Conservation (phyloP, 2,113 vertebrate genomes). For the Nycticebus coucang region DNA sequence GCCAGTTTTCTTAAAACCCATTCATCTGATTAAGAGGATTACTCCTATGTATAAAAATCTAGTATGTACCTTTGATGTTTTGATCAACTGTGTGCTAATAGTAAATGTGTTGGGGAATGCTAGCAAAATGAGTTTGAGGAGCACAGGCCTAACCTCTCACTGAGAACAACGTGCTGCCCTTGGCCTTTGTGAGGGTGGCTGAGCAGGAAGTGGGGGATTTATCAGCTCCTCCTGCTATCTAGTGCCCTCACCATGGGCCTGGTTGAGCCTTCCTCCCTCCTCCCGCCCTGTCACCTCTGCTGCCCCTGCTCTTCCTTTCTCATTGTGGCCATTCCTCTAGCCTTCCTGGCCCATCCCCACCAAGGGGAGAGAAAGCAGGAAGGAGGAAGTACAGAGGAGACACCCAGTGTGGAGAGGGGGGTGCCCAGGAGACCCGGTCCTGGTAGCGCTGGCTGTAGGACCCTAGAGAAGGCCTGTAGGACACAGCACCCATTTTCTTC, state of each 20-base stretch:
- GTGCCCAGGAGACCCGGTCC: neutral
- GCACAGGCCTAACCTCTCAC: neutral
- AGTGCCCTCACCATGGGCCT: accelerated
- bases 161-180: neutral
- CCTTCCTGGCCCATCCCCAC: neutral
- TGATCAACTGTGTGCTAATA: neutral
- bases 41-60: neutral
- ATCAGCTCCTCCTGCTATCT: neutral
- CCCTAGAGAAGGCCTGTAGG: neutral
- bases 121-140: neutral
- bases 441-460: too few species aligned
- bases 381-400: neutral
- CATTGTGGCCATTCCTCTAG: neutral
- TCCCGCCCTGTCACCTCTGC: neutral
- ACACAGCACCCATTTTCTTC: neutral
- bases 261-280: neutral
- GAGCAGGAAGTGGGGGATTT: accelerated
- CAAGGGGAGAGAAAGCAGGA: neutral
- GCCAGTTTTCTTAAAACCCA: neutral
- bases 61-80: neutral
- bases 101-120: neutral
- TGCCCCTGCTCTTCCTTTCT: neutral
- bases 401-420: neutral
- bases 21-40: neutral
- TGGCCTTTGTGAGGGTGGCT: neutral